Evolutionary conservation across 2,113 vertebrate species (phyloP).

Genomic region (Barbus barbus): DNA sequence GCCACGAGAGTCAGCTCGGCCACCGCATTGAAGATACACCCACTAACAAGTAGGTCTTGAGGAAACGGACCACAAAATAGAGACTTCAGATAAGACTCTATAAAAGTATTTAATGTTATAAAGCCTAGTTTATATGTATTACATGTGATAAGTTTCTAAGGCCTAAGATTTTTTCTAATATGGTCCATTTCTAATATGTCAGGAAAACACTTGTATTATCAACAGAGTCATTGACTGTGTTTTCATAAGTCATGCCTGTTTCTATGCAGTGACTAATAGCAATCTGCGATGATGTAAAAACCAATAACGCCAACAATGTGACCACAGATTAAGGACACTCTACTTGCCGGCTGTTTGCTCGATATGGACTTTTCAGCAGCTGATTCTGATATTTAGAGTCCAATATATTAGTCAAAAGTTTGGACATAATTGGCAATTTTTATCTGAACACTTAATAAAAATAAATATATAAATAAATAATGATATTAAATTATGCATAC

Average conservation of each 20-base stretch:
- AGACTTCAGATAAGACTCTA: too few species aligned
- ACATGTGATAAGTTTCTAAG: background rate
- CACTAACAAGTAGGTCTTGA: slow-evolving; percentile 80
- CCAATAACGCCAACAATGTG: background rate
- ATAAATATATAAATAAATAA: background rate
- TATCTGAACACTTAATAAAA: background rate
- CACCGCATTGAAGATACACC: slow-evolving; percentile 95
- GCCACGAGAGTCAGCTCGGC: slow-evolving; percentile 95
- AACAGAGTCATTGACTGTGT: background rate
- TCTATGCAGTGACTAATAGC: background rate
- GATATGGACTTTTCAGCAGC: too few species aligned
- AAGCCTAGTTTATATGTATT: background rate
- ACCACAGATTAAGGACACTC: background rate
- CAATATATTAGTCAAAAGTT: background rate
- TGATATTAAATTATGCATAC: background rate
- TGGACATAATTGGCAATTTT: background rate
- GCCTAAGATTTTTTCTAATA: background rate
- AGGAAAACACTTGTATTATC: background rate
- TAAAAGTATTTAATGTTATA: background rate
- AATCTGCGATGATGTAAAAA: background rate
- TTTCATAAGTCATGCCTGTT: background rate
- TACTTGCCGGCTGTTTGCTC: background rate
- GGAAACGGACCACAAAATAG: background rate
- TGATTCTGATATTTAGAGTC: background rate
- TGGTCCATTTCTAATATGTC: background rate